Conservation (phyloP, 2,113 vertebrate genomes). For the Recurvirostra avosetta region DNA sequence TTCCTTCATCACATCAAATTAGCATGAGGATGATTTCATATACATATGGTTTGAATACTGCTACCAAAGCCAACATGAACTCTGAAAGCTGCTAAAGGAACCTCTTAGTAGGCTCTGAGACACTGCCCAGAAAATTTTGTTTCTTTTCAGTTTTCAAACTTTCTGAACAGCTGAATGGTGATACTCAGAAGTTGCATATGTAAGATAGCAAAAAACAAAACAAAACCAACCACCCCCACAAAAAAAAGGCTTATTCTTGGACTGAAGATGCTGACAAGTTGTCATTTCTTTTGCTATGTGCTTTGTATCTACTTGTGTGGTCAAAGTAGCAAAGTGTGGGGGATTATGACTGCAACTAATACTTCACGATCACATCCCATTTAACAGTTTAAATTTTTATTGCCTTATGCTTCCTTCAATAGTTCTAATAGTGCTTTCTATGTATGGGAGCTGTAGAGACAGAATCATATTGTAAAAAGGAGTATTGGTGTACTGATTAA, state of each 20-base stretch:
- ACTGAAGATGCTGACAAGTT: background rate
- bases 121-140: background rate
- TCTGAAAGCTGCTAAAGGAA: constrained; percentile 3
- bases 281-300: background rate
- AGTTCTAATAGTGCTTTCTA: background rate
- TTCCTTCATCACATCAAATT: constrained; percentile 38
- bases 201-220: background rate
- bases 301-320: background rate
- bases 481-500: background rate
- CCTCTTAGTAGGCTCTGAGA: background rate
- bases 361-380: background rate
- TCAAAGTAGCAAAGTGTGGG: background rate
- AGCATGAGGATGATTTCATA: constrained; percentile 50
- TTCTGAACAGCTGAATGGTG: background rate
- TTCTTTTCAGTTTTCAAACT: background rate
- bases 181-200: background rate
- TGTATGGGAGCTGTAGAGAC: background rate
- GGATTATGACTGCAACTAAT: background rate
- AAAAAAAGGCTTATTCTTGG: background rate
- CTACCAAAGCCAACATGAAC: constrained; percentile 26
- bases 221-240: background rate
- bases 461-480: background rate
- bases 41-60: constrained; percentile 45
- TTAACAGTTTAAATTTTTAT: background rate
- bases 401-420: background rate